Percentiles rank a stretch among this genome's conserved stretches.
phyloP scores from a whole-genome alignment of 2,888 invertebrate genomes.

The Metopia argyrocephala region DNA sequence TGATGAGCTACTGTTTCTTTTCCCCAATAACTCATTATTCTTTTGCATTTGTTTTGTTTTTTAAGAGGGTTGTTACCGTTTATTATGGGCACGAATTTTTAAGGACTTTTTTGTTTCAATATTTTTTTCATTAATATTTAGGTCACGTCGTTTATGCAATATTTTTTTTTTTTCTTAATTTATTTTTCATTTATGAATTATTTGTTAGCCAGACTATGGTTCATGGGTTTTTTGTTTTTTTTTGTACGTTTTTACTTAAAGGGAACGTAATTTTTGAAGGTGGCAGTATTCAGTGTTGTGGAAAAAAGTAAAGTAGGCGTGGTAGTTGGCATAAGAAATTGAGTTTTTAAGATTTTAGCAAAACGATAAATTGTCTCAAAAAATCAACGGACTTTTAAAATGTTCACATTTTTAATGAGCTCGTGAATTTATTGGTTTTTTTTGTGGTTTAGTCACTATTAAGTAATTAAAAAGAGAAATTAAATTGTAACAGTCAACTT shows the following conservation, averaged over 20 bases:
- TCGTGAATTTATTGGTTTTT: background rate
- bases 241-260: background rate
- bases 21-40: background rate
- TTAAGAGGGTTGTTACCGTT: conserved; percentile 28
- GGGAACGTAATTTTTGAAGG: background rate
- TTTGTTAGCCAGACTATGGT: conserved; percentile 31
- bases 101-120: conserved; percentile 40
- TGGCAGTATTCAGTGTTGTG: background rate
- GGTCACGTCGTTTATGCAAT: conserved; percentile 51
- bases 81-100: conserved; percentile 40
- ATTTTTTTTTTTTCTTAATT: conserved; percentile 29
- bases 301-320: background rate
- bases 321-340: background rate
- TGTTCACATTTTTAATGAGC: background rate
- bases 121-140: conserved; percentile 49
- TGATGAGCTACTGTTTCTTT: conserved; percentile 3
- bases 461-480: too few species aligned
- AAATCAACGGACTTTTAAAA: conserved; percentile 16
- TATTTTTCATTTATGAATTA: conserved; percentile 42
- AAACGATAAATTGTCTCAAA: conserved; percentile 43
- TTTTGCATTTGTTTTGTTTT: background rate
- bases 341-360: conserved; percentile 23
- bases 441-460: too few species aligned
- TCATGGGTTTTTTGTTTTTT: background rate
- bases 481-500: too few species aligned